Percentiles rank a stretch among this genome's conserved stretches.
Evolutionary conservation across 2,797 vertebrate species (phyloP).

Genomic region (Eulemur mongoz): DNA sequence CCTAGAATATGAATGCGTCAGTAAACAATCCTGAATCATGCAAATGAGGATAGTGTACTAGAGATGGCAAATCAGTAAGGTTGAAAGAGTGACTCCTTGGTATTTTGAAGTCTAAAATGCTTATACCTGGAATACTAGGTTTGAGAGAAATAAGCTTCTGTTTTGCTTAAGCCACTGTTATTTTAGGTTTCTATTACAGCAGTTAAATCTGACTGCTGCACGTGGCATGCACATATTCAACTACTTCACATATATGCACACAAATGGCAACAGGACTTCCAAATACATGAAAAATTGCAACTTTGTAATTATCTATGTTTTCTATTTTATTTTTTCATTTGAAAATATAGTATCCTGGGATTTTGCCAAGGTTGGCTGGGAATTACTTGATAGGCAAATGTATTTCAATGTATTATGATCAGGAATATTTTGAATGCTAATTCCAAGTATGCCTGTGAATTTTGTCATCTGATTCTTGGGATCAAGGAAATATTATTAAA

Average conservation of each 20-base stretch:
- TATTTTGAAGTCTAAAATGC: background rate
- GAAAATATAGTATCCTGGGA: background rate
- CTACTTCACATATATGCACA: background rate
- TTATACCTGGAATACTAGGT: background rate
- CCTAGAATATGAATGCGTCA: background rate
- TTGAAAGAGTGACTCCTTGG: background rate
- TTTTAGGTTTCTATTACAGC: background rate
- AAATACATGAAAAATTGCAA: background rate
- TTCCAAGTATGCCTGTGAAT: background rate
- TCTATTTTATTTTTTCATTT: slow-evolving; percentile 8
- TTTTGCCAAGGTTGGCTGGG: background rate
- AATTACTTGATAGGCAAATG: background rate
- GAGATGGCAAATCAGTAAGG: background rate
- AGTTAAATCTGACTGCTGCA: background rate
- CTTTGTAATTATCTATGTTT: slow-evolving; percentile 20
- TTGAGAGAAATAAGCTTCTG: background rate
- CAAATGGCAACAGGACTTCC: background rate
- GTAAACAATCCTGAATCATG: background rate
- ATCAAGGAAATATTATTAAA: background rate
- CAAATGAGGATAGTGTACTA: background rate
- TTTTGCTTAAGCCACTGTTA: background rate
- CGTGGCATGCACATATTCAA: background rate
- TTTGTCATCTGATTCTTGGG: background rate
- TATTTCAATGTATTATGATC: background rate
- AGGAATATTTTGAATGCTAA: background rate